These are phyloP conservation scores for Mongoloraphidia duomilia DNA, from an alignment of 2,888 invertebrate species.

Conservation along the genomic window DNA sequence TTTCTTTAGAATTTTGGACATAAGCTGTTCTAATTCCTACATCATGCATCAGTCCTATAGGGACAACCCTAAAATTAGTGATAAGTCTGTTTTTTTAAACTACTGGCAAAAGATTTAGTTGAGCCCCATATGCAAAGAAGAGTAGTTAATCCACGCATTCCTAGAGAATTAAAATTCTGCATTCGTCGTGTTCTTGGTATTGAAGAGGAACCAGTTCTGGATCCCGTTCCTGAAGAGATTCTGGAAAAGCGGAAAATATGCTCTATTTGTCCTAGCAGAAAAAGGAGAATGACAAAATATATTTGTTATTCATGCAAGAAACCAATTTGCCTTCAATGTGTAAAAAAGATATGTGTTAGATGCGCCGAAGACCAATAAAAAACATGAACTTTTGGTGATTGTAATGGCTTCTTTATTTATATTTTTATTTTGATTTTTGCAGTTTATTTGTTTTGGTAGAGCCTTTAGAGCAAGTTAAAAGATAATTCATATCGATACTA, in stretches of 20 bases:
- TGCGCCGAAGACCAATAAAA: conserved; percentile 2
- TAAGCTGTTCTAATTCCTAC: conserved; percentile 7
- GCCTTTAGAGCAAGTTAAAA: too few species aligned
- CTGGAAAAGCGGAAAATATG: too few species aligned
- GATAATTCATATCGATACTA: too few species aligned
- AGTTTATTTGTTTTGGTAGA: too few species aligned
- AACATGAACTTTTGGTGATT: too few species aligned
- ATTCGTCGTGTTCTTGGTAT: conserved; percentile 6
- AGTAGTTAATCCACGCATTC: conserved; percentile 11
- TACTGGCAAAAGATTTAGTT: conserved; percentile 6
- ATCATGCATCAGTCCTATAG: conserved; percentile 9
- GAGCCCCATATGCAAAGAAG: conserved; percentile 7
- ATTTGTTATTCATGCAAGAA: conserved; percentile 8
- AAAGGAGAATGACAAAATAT: conserved; percentile 8
- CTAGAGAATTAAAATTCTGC: conserved; percentile 7
- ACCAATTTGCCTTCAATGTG: conserved; percentile 7
- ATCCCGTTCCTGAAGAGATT: too few species aligned
- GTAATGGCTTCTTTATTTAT: too few species aligned
- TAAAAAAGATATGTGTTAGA: conserved; percentile 5
- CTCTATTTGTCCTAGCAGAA: background rate
- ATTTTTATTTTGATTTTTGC: too few species aligned
- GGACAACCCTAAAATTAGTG: conserved; percentile 1
- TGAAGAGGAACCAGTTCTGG: too few species aligned
- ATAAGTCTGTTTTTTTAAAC: conserved; percentile 7
- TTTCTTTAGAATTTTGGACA: conserved; percentile 9